Evolutionary conservation across 2,888 invertebrate genomes (phyloP).

Genomic region (Luperina testacea): DNA sequence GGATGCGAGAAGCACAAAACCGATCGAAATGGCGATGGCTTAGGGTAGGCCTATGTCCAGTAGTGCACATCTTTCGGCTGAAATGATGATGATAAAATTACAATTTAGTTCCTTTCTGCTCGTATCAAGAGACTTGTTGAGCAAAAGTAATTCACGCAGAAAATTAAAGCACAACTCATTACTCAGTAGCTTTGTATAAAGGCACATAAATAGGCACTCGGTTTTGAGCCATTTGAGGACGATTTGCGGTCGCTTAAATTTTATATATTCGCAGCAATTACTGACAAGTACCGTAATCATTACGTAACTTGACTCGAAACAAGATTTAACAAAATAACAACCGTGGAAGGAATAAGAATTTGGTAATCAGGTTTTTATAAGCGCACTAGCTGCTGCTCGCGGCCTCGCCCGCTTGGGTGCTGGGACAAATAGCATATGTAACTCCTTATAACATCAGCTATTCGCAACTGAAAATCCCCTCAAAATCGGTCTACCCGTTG

Average conservation of each 20-base stretch:
- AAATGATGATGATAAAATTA: not conserved
- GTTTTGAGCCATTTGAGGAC: conserved; percentile 34
- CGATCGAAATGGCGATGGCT: not conserved
- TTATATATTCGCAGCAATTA: conserved; percentile 46
- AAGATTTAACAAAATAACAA: conserved; percentile 30
- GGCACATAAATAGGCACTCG: conserved; percentile 23
- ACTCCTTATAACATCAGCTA: not conserved
- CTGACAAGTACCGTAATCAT: conserved; percentile 30
- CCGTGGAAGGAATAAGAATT: not conserved
- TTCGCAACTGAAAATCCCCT: not conserved
- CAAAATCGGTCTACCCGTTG: too few relatives aligned
- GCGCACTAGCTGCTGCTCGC: not conserved
- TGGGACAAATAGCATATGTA: not conserved
- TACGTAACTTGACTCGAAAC: conserved; percentile 17
- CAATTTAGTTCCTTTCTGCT: not conserved
- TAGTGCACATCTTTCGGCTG: not conserved
- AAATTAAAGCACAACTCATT: conserved; percentile 35
- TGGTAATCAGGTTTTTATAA: not conserved
- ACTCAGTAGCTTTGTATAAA: conserved; percentile 25
- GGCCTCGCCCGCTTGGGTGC: not conserved
- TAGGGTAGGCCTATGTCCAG: not conserved
- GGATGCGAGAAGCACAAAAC: not conserved
- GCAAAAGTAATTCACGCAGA: conserved; percentile 32
- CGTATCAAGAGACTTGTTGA: conserved; percentile 9
- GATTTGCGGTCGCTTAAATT: conserved; percentile 43